A percentile compares a stretch with the other conserved stretches of the same genome.
Evolutionary conservation across 1,140 invertebrate genomes (phyloP).

Genomic region (Drosophila arizonae): DNA sequence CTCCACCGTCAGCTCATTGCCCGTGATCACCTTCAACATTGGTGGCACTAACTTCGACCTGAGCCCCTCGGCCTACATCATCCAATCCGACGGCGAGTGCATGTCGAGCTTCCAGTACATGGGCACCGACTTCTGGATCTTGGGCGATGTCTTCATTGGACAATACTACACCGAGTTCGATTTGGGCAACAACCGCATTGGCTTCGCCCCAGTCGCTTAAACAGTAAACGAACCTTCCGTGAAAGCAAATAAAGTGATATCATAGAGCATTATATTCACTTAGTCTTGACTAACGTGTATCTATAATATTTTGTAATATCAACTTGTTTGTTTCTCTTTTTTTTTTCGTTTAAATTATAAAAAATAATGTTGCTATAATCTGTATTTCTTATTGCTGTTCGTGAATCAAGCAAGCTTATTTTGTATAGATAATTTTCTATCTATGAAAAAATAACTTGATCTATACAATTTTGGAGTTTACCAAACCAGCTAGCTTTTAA

Average conservation of each 20-base stretch:
- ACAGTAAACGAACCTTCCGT: background rate
- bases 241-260: constrained; percentile 25
- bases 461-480: background rate
- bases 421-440: background rate
- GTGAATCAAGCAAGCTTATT: no score
- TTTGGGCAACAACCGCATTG: constrained; percentile 87
- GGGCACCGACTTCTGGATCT: constrained; percentile 65
- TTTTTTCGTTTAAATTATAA: background rate
- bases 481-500: background rate
- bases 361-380: background rate
- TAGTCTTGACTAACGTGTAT: background rate
- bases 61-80: constrained; percentile 52
- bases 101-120: constrained; percentile 46
- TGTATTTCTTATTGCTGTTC: no score
- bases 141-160: constrained; percentile 87
- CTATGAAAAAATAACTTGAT: background rate
- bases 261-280: constrained; percentile 18
- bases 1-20: constrained; percentile 22
- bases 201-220: constrained; percentile 83
- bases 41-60: constrained; percentile 47
- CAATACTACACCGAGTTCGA: constrained; percentile 89
- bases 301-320: constrained; percentile 3
- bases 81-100: constrained; percentile 35
- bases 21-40: constrained; percentile 49
- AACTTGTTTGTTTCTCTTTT: no score